Base-by-base conservation (phyloP, 2,113 vertebrate species). In the Tachysurus vachellii region DNA sequence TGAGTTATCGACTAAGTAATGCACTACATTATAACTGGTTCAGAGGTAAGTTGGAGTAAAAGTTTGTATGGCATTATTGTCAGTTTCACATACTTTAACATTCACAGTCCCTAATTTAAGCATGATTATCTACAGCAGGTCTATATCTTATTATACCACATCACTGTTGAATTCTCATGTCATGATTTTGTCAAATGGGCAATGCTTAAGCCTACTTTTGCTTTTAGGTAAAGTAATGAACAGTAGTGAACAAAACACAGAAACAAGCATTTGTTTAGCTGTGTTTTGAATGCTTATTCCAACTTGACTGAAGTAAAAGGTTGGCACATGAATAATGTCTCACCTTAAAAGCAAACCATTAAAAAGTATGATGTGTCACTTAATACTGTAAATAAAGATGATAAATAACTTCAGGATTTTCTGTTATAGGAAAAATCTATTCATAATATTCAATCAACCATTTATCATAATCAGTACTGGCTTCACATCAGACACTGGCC, bases 1-100 rank as follows among this genome's bases (percentile, higher is more conserved):
- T 96, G 82, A 94, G 90, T 89, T 94, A 92, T 68, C 91, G 89
- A 59, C 95, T 94, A 73, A 98, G 96, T 94, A 96, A 95, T 91
- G 94, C 92, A 8, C 0, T 93, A 2, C 91, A 3, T 36, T 0
- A 94, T 1, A 94, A 93, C 87, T 90, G 83, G 90, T 97, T 96
- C 80, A 92, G 92, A 61, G 94, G 97, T 97, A 92, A 88, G 95
- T 95, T 47, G 70, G 14, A 71, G n/a, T 75, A 62, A 70, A 50
- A 11, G 4, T 28, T 71, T 44, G 16, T 4, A 21, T 73, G 17
- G 31, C 7, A 42, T 73, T 73, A 77, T 56, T 56, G 16, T 13
- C 26, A 56, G n/a, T 17, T 79, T 28, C 50, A 31, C 50, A 77
- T 16, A 28, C 12, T n/a, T 75, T 77, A 16, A 77, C 17, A 21